These are phyloP conservation scores for Pseudococcus longispinus DNA, from an alignment of 2,888 invertebrate species.

Conservation along the genomic window DNA sequence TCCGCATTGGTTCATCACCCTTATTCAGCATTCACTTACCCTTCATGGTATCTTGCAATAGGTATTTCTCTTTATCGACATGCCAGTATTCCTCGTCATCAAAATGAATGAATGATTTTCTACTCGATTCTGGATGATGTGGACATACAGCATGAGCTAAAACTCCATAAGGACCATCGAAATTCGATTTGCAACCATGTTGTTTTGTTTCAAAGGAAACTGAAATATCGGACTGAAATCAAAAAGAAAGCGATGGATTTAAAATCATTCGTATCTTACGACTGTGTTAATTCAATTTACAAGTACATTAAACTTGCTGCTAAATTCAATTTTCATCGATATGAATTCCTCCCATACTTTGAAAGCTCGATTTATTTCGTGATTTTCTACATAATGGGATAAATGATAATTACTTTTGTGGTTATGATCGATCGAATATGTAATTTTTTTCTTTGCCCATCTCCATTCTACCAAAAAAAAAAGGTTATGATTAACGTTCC, in stretches of 20 bases:
- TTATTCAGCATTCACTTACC: neutral
- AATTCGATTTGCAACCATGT: constrained; percentile 30
- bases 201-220: constrained; percentile 26
- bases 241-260: neutral
- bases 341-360: neutral
- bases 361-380: constrained; percentile 19
- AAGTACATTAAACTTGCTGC: neutral
- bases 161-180: constrained; percentile 43
- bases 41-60: neutral
- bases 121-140: neutral
- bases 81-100: constrained; percentile 47
- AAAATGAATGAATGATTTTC: constrained; percentile 40
- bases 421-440: neutral
- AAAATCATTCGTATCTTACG: neutral
- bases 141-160: constrained; percentile 38
- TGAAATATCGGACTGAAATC: constrained; percentile 10
- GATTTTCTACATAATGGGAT: neutral
- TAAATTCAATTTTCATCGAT: neutral
- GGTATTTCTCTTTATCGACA: neutral
- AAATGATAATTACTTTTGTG: neutral
- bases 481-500: neutral
- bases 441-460: neutral
- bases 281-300: neutral
- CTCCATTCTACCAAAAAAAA: neutral
- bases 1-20: neutral